A percentile compares a stretch with the other conserved stretches of the same genome.
These are phyloP conservation scores for Parnassius apollo DNA, from an alignment of 2,888 invertebrate genomes.

Conservation along the genomic window DNA sequence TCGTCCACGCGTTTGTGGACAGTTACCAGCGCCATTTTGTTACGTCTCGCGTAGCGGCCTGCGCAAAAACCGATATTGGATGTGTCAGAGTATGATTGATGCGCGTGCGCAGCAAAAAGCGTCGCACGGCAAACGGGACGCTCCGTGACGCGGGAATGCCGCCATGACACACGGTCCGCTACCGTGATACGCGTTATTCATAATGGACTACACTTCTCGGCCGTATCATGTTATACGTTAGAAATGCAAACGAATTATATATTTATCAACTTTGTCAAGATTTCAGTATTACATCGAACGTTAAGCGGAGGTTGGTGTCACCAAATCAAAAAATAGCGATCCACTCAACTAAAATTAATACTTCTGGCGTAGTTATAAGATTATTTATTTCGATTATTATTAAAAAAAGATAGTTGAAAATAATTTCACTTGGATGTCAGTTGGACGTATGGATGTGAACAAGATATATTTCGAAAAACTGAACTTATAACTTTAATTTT, in stretches of 20 bases:
- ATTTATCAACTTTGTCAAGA: background rate
- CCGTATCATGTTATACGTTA: constrained; percentile 13
- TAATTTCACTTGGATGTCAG: no score
- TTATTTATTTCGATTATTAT: no score
- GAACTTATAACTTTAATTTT: no score
- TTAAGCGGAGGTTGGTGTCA: no score
- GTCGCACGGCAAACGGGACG: constrained; percentile 62
- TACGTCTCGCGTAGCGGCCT: constrained; percentile 47
- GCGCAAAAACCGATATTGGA: constrained; percentile 77
- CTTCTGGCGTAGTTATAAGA: no score
- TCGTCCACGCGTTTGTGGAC: constrained; percentile 64
- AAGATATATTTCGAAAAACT: no score
- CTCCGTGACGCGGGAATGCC: constrained; percentile 61
- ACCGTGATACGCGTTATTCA: constrained; percentile 34
- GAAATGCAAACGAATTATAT: background rate
- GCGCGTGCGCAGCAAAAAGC: constrained; percentile 66
- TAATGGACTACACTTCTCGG: constrained; percentile 30
- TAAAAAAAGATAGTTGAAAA: no score
- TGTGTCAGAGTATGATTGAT: constrained; percentile 79
- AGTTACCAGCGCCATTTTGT: constrained; percentile 56
- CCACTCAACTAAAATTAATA: no score
- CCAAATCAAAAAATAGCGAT: no score
- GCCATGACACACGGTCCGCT: constrained; percentile 25
- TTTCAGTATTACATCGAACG: background rate
- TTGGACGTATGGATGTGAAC: no score